Evolutionary conservation across 2,888 invertebrate species (phyloP).

Genomic region (Notodonta ziczac): DNA sequence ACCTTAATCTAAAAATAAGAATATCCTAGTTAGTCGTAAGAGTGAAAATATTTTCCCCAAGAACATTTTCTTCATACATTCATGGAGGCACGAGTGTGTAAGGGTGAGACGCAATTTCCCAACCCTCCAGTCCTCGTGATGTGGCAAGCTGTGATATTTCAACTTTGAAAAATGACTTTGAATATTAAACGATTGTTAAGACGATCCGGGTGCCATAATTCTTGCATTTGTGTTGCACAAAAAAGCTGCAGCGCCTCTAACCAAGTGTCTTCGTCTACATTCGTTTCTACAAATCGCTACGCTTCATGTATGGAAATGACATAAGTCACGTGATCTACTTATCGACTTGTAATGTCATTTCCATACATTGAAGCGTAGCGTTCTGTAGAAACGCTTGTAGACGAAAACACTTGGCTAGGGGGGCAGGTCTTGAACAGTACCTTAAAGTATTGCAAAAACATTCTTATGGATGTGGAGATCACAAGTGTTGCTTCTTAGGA

Average conservation of each 20-base stretch:
- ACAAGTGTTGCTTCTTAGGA: too few species aligned
- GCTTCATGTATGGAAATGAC: too few species aligned
- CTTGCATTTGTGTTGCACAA: slow-evolving; percentile 1
- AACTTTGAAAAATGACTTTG: slow-evolving; percentile 60
- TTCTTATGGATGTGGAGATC: not conserved
- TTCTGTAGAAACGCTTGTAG: too few species aligned
- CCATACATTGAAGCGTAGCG: too few species aligned
- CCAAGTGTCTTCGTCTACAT: too few species aligned
- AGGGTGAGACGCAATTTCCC: slow-evolving; percentile 54
- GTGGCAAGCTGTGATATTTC: slow-evolving; percentile 56
- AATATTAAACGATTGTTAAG: slow-evolving; percentile 48
- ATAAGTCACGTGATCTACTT: too few species aligned
- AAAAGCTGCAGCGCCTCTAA: not conserved
- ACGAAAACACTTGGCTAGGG: too few species aligned
- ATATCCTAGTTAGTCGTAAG: not conserved
- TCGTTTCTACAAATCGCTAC: too few species aligned
- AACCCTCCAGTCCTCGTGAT: slow-evolving; percentile 51
- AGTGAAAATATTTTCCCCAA: slow-evolving; percentile 1
- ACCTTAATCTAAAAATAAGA: not conserved
- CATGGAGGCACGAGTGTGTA: slow-evolving; percentile 29
- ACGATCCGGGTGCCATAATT: slow-evolving; percentile 10
- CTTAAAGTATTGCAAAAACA: not conserved
- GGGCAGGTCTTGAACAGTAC: too few species aligned
- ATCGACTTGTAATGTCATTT: too few species aligned
- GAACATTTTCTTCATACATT: slow-evolving; percentile 26